These are phyloP conservation scores for Xenops minutus DNA, from an alignment of 2,797 vertebrate genomes.

Conservation along the genomic window DNA sequence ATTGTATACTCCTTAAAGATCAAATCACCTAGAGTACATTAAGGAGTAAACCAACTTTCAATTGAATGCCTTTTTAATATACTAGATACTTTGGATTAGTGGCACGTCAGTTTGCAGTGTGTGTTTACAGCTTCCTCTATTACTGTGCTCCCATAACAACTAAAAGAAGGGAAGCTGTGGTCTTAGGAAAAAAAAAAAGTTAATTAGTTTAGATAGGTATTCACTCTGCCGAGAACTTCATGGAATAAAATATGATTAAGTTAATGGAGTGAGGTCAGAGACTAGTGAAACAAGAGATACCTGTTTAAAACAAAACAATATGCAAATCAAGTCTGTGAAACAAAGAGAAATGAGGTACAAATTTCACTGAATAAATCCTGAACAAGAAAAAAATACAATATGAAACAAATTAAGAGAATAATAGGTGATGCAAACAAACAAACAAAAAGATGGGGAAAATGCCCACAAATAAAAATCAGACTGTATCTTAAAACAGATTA, in stretches of 20 bases:
- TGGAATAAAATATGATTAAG: neutral
- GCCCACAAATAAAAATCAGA: neutral
- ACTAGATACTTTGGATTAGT: neutral
- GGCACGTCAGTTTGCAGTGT: rapidly evolving
- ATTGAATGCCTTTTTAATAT: neutral
- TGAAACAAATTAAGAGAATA: neutral
- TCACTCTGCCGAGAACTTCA: neutral
- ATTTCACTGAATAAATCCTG: neutral
- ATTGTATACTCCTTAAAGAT: neutral
- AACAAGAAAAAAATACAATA: neutral
- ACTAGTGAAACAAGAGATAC: neutral
- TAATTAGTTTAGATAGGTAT: neutral
- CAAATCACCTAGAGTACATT: neutral
- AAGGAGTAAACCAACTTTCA: neutral
- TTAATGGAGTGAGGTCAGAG: neutral
- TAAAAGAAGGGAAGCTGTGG: neutral
- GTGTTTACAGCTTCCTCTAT: neutral
- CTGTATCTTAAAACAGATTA: neutral
- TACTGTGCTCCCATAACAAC: neutral
- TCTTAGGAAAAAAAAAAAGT: neutral
- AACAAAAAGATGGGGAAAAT: rapidly evolving
- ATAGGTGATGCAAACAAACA: neutral
- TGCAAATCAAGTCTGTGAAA: neutral
- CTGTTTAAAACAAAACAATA: neutral
- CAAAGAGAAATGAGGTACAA: neutral